Evolutionary conservation across 64 coral and sea anemone species (phyloP).

Genomic region (Hydrozoanthus tunicans): DNA sequence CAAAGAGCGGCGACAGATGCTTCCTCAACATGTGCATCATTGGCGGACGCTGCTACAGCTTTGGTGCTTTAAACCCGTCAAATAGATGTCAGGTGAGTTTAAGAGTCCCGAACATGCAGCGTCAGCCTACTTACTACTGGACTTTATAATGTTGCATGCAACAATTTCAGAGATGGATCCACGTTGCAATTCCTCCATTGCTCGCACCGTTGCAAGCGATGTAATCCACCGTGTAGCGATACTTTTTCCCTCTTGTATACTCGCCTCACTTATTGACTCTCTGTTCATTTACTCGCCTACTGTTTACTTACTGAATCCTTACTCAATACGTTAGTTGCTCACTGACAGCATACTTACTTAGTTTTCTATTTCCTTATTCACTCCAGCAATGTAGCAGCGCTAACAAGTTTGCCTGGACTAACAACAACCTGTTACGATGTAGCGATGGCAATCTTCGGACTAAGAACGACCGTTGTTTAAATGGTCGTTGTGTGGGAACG

Average conservation of each 20-base stretch:
- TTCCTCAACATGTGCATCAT: constrained; percentile 7
- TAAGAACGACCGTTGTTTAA: constrained; percentile 6
- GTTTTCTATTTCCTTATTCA: neutral
- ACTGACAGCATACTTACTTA: neutral
- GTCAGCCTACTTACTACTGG: too few species aligned
- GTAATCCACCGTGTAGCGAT: too few species aligned
- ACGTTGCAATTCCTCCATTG: too few species aligned
- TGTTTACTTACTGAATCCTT: too few species aligned
- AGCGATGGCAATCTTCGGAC: neutral
- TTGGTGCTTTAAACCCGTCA: neutral
- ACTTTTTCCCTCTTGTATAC: too few species aligned
- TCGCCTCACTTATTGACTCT: too few species aligned
- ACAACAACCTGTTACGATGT: neutral
- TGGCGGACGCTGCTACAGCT: constrained; percentile 4
- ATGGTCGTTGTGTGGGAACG: neutral
- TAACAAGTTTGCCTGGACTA: constrained; percentile 11
- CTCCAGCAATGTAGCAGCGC: constrained; percentile 12
- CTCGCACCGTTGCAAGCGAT: too few species aligned
- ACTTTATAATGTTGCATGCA: too few species aligned
- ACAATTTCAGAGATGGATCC: too few species aligned
- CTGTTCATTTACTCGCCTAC: too few species aligned
- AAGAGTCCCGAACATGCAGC: neutral
- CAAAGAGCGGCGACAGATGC: neutral
- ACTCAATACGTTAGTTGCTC: too few species aligned
- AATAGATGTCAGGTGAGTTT: constrained; percentile 20